A percentile compares a stretch with the other conserved stretches of the same genome.
Evolutionary conservation across 2,797 vertebrate genomes (phyloP).

Genomic region (Crenuchus spilurus): DNA sequence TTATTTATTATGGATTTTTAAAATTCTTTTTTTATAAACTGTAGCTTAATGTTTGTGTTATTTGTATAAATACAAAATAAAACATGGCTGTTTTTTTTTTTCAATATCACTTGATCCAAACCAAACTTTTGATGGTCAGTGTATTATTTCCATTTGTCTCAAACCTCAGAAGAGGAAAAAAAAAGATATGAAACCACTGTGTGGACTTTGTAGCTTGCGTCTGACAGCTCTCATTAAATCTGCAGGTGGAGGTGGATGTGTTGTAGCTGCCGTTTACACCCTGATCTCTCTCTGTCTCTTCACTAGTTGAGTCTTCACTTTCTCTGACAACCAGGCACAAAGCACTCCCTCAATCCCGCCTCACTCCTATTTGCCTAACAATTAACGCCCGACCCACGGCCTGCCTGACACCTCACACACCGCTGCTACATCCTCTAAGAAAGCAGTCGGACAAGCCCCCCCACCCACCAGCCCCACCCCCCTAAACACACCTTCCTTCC

Average conservation of each 20-base stretch:
- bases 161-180: background rate
- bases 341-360: slow-evolving; percentile 63
- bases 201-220: background rate
- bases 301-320: slow-evolving; percentile 87
- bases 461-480: slow-evolving; percentile 46
- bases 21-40: no score
- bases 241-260: slow-evolving; percentile 10
- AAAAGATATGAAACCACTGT: slow-evolving; percentile 3
- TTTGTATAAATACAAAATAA: no score
- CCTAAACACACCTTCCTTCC: slow-evolving; percentile 43
- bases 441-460: slow-evolving; percentile 70
- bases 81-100: no score
- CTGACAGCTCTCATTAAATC: slow-evolving; percentile 35
- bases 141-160: background rate
- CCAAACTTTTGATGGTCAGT: background rate
- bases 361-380: slow-evolving; percentile 83
- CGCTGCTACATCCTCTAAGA: slow-evolving; percentile 83
- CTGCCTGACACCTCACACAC: slow-evolving; percentile 83
- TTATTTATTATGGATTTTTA: no score
- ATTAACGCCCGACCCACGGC: slow-evolving; percentile 82
- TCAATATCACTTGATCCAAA: no score
- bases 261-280: slow-evolving; percentile 11
- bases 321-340: slow-evolving; percentile 80
- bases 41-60: no score
- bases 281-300: slow-evolving; percentile 40